phyloP scores from a whole-genome alignment of 2,797 vertebrate species.

The Phataginus tetradactyla region DNA sequence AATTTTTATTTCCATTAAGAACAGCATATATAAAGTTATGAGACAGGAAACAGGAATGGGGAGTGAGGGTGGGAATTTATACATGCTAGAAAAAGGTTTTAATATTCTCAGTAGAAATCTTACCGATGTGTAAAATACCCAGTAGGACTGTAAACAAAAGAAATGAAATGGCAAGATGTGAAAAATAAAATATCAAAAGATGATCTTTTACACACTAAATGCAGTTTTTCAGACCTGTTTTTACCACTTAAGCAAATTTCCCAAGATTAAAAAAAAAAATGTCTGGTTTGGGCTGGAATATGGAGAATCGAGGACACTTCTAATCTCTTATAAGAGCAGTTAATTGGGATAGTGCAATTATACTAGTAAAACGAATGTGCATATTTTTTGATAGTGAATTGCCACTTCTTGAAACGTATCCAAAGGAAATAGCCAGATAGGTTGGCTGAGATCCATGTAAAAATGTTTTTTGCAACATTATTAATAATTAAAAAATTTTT shows the following conservation, averaged over 20 bases:
- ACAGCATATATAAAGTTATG: not conserved
- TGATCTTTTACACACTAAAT: not conserved
- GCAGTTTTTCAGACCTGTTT: not conserved
- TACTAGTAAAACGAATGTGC: not conserved
- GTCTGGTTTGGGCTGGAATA: not conserved
- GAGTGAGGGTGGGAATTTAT: not conserved
- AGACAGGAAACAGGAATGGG: not conserved
- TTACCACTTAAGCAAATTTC: not conserved
- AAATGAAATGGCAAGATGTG: not conserved
- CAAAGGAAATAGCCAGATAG: not conserved
- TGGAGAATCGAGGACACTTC: not conserved
- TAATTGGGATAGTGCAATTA: not conserved
- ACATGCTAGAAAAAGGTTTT: not conserved
- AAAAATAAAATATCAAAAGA: not conserved
- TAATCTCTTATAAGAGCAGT: not conserved
- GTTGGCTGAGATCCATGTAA: not conserved
- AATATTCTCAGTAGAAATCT: not conserved
- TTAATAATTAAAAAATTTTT: not conserved
- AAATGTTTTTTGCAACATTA: not conserved
- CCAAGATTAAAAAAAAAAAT: not conserved
- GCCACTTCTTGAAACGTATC: not conserved
- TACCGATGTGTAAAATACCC: not conserved
- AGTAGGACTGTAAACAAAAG: not conserved
- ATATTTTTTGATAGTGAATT: not conserved
- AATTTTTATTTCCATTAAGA: not conserved